These are phyloP conservation scores for Isotomurus palustris DNA, from an alignment of 2,888 invertebrate species.

Conservation along the genomic window DNA sequence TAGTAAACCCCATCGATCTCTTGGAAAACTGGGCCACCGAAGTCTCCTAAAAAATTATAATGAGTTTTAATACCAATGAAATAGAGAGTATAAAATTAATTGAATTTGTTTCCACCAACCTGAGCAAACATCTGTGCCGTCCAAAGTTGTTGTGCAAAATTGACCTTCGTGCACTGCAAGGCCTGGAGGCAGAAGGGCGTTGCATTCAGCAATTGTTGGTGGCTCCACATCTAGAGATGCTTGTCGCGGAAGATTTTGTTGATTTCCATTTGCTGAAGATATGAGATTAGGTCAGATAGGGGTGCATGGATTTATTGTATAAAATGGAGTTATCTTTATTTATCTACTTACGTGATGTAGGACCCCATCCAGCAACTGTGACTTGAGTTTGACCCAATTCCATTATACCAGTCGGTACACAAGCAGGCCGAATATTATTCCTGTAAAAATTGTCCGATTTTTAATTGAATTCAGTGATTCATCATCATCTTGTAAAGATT, in stretches of 20 bases:
- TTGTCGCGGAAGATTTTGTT: background rate
- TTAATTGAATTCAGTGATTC: too few relatives aligned
- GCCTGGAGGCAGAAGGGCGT: background rate
- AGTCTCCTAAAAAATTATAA: too few relatives aligned
- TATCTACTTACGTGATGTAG: background rate
- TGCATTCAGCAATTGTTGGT: background rate
- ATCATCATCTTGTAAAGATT: too few relatives aligned
- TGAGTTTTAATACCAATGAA: too few relatives aligned
- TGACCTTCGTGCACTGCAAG: slow-evolving; percentile 7
- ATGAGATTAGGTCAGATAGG: too few relatives aligned
- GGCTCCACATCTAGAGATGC: slow-evolving; percentile 2
- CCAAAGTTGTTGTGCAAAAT: slow-evolving; percentile 9
- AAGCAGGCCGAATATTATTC: too few relatives aligned
- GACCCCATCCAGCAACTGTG: slow-evolving; percentile 1
- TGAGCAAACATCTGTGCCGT: slow-evolving; percentile 1
- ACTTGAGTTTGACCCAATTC: background rate
- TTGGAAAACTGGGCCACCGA: background rate
- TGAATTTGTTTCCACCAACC: too few relatives aligned
- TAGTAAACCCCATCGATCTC: background rate
- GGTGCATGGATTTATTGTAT: too few relatives aligned
- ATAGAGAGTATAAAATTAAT: too few relatives aligned
- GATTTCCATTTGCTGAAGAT: background rate
- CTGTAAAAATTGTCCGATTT: too few relatives aligned
- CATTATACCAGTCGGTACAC: too few relatives aligned
- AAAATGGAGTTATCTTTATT: too few relatives aligned